Evolutionary conservation across 2,797 vertebrate genomes (phyloP).

Genomic region (Paratrypauchen microcephalus): DNA sequence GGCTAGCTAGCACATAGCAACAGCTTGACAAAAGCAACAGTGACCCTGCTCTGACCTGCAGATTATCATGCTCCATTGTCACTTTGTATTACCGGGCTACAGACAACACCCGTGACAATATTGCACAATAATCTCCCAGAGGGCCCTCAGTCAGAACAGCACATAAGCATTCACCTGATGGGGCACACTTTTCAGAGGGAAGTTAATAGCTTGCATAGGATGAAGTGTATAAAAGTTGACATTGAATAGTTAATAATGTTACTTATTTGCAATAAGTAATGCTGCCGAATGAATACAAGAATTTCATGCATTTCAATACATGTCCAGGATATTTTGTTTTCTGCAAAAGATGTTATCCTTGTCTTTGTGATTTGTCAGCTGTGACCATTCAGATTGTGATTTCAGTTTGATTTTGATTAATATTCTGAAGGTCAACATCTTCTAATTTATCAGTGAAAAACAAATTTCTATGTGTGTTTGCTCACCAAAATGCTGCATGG

Average conservation of each 20-base stretch:
- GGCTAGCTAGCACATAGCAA: conserved; percentile 18
- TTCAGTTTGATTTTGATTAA: not conserved
- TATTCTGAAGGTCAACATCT: not conserved
- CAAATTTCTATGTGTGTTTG: not conserved
- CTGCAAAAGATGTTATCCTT: too few relatives aligned
- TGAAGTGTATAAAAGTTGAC: not conserved
- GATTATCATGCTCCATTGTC: conserved; percentile 66
- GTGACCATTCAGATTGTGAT: not conserved
- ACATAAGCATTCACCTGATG: conserved; percentile 64
- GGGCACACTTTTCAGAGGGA: not conserved
- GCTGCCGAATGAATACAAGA: not conserved
- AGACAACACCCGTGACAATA: conserved; percentile 62
- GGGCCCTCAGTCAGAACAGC: conserved; percentile 54
- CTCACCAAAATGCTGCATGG: not conserved
- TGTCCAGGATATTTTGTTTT: too few relatives aligned
- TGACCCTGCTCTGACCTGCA: conserved; percentile 52
- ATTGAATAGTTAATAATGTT: not conserved
- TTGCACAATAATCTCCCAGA: conserved; percentile 60
- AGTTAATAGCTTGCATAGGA: not conserved
- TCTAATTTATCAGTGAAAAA: not conserved
- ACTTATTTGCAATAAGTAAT: too few relatives aligned
- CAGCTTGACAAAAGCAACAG: conserved; percentile 41
- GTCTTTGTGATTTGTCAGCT: not conserved
- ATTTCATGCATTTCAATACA: not conserved
- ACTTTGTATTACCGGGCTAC: conserved; percentile 52